Base-by-base conservation (phyloP, 2,888 invertebrate genomes). In the Eupeodes luniger region DNA sequence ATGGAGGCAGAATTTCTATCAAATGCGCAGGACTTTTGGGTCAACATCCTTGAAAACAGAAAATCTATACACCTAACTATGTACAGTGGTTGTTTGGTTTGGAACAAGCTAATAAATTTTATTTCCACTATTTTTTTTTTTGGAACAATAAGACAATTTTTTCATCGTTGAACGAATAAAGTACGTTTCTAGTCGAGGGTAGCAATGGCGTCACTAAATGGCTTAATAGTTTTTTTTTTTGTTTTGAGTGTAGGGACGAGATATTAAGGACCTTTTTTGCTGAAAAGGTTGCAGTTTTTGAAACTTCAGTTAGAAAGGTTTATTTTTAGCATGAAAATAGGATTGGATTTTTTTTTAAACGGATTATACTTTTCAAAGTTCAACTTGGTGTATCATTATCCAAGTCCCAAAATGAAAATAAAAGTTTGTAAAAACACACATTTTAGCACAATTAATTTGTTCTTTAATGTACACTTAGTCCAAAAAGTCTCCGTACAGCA, bases 1-100 rank as follows among this genome's bases (percentile, higher is more conserved):
- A 90, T 90, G 89, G 77, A 89, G 64, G 55, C 75, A 74, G 85
- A 66, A n/a, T 61, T 75, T 49, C 44, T 47, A 6, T 44, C 1
- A 34, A 91, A 19, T 91, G 92, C 92, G 92, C 92, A 93, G 91
- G 91, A 90, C 91, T 91, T 91, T 89, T 92, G 90, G 92, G 92
- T 92, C 93, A 93, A 92, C 90, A 92, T 91, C 91, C 93, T 92
- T 91, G 88, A 89, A 85, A 90, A 89, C 90, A 90, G 59, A 57
- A 62, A 27, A 27, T 27, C 27, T 27, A 27, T 27, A 27, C 27
- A 27, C 2, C 27, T 27, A 27, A 27, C 27, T 27, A 27, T 27
- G 27, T 76, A 36, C 40, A 74, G 53, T 74, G 7, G 10, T 57
- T 27, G 5, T 34, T 27, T n/a, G 10, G 19, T 57, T 40, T 16